Percentiles rank a stretch among this genome's conserved stretches.
Conservation (phyloP, 2,888 invertebrate species). For the Megalurothrips usitatus region DNA sequence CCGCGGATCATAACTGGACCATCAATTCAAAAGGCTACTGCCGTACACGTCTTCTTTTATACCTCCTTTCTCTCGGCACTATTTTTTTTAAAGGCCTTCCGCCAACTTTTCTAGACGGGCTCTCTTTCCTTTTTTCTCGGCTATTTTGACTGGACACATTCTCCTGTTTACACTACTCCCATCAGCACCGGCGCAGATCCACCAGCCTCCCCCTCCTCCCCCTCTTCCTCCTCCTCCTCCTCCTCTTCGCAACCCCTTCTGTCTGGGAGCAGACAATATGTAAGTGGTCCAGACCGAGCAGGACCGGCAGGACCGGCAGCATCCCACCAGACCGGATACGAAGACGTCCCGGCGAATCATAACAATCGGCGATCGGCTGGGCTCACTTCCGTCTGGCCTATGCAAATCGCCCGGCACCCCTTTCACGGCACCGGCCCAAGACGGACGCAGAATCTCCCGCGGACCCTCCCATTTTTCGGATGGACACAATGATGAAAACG, state of each 20-base stretch:
- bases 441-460: no score
- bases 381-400: constrained; percentile 3
- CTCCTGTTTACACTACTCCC: not conserved
- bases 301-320: not conserved
- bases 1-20: not conserved
- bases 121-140: not conserved
- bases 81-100: not conserved
- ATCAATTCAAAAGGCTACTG: constrained; percentile 4
- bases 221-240: not conserved
- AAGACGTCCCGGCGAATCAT: not conserved
- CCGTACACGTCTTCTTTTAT: not conserved
- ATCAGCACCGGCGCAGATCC: not conserved
- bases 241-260: not conserved
- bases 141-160: constrained; percentile 13
- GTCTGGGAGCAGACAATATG: not conserved
- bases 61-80: not conserved
- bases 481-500: not conserved
- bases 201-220: not conserved
- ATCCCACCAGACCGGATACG: constrained; percentile 8
- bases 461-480: no score
- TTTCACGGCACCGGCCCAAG: not conserved
- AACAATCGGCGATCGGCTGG: constrained; percentile 10
- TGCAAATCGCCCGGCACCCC: not conserved
- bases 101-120: not conserved
- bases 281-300: not conserved